phyloP scores from a whole-genome alignment of 2,888 invertebrate species.

The Mesochorus sp. region DNA sequence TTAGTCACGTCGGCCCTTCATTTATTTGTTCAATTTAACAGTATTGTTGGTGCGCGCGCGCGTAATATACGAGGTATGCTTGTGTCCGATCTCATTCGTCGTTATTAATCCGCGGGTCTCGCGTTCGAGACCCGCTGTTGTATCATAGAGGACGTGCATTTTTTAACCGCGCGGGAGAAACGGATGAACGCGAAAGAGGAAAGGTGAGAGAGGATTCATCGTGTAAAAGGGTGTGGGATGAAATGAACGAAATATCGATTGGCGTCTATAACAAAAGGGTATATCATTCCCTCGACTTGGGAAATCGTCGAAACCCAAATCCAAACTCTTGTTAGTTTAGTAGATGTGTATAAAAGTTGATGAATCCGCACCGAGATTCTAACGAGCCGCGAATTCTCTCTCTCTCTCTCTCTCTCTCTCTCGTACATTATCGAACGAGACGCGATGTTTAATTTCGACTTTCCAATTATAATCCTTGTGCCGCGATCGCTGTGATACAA shows the following conservation, averaged over 20 bases:
- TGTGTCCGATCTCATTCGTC: neutral
- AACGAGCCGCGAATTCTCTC: too few species aligned
- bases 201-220: neutral
- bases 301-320: too few species aligned
- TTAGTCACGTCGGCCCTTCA: constrained; percentile 6
- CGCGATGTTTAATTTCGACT: constrained; percentile 61
- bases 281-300: too few species aligned
- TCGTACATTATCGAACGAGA: constrained; percentile 2
- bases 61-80: constrained; percentile 59
- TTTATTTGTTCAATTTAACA: constrained; percentile 78
- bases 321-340: too few species aligned
- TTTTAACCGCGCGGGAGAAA: constrained; percentile 59
- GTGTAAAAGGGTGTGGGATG: neutral
- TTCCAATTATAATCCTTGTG: constrained; percentile 61
- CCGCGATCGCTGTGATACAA: constrained; percentile 50
- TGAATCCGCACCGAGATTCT: too few species aligned
- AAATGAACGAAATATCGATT: constrained; percentile 2
- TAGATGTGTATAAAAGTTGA: too few species aligned
- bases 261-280: too few species aligned
- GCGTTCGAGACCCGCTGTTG: constrained; percentile 1
- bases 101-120: constrained; percentile 29
- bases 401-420: too few species aligned
- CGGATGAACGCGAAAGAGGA: neutral
- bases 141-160: constrained; percentile 21
- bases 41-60: constrained; percentile 69